Conservation (phyloP, 2,888 invertebrate species). For the Ptychoptera contaminata region DNA sequence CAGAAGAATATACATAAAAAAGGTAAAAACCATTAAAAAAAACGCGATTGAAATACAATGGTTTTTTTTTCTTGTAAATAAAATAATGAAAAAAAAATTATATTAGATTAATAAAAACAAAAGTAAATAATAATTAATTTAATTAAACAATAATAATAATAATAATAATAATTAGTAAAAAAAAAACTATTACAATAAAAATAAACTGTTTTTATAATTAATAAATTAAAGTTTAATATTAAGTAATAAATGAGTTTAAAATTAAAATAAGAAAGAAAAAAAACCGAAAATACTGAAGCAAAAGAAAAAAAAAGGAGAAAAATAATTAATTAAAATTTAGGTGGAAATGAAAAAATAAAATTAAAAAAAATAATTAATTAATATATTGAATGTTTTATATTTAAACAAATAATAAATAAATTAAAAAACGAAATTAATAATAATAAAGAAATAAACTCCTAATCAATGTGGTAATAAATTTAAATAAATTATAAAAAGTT, state of each 20-base stretch:
- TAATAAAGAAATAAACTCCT: no score
- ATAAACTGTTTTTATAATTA: neutral
- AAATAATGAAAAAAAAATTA: constrained; percentile 2
- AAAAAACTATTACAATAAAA: neutral
- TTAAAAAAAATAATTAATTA: constrained; percentile 4
- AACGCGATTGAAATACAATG: no score
- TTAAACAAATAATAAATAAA: constrained; percentile 3
- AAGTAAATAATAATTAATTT: constrained; percentile 1
- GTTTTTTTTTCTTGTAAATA: no score
- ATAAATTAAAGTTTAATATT: neutral
- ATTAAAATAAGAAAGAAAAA: constrained; percentile 2
- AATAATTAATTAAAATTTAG: constrained; percentile 5
- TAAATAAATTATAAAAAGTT: no score
- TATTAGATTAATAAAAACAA: neutral
- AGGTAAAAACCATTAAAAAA: no score
- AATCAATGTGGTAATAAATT: no score
- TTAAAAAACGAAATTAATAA: constrained; percentile 5
- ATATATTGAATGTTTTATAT: constrained; percentile 2
- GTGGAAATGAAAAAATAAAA: constrained; percentile 1
- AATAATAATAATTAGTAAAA: neutral
- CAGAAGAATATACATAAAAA: no score
- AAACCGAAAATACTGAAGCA: constrained; percentile 6
- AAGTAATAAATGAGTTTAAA: constrained; percentile 4
- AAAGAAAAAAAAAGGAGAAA: constrained; percentile 4
- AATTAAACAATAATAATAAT: constrained; percentile 2